phyloP scores from a whole-genome alignment of 2,888 invertebrate genomes.

The Hyles lineata region DNA sequence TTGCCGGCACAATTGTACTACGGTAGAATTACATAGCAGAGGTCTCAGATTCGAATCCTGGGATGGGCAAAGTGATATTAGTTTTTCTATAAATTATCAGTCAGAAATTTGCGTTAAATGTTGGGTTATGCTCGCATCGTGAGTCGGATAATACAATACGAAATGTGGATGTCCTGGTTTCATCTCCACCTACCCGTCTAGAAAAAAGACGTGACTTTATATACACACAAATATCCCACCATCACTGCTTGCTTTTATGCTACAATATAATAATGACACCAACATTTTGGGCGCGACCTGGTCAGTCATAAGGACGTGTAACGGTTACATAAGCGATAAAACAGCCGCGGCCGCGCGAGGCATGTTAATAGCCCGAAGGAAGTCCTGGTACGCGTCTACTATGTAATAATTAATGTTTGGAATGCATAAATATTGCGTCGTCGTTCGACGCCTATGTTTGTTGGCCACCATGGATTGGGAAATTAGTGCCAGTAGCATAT shows the following conservation, averaged over 20 bases:
- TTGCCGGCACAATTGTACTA: too few relatives aligned
- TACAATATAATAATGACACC: not conserved
- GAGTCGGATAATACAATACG: too few relatives aligned
- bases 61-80: too few relatives aligned
- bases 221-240: too few relatives aligned
- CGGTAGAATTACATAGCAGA: too few relatives aligned
- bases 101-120: too few relatives aligned
- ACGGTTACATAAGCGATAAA: slow-evolving; percentile 51
- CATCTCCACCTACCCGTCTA: too few relatives aligned
- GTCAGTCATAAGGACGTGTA: slow-evolving; percentile 32
- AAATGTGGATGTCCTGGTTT: too few relatives aligned
- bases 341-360: slow-evolving; percentile 34
- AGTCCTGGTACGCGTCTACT: slow-evolving; percentile 38
- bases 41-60: too few relatives aligned
- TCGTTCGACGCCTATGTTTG: not conserved
- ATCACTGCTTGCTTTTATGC: not conserved
- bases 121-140: too few relatives aligned
- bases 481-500: not conserved
- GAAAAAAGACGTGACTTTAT: too few relatives aligned
- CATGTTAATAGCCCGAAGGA: slow-evolving; percentile 53
- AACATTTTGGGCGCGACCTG: not conserved
- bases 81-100: too few relatives aligned
- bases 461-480: not conserved
- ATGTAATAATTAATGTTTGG: slow-evolving; percentile 31
- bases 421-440: slow-evolving; percentile 20